These are phyloP conservation scores for Hoplias malabaricus DNA, from an alignment of 2,113 vertebrate species.

Conservation along the genomic window DNA sequence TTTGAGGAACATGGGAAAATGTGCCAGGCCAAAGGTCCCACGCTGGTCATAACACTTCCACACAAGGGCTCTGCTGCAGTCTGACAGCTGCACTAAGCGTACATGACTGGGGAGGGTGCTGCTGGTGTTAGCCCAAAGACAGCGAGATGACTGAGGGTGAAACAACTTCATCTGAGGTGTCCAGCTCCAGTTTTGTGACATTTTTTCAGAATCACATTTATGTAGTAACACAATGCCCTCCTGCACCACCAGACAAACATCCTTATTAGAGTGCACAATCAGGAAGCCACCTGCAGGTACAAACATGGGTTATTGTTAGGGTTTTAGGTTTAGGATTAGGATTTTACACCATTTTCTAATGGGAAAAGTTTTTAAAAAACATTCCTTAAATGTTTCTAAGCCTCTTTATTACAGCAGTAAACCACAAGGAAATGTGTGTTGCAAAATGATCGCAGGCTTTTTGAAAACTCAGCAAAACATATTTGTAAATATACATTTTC, in stretches of 20 bases:
- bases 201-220: constrained; percentile 71
- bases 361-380: no score
- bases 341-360: no score
- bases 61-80: constrained; percentile 73
- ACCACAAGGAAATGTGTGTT: no score
- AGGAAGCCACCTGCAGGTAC: constrained; percentile 81
- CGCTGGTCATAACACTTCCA: constrained; percentile 79
- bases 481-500: no score
- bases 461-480: no score
- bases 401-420: no score
- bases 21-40: constrained; percentile 76
- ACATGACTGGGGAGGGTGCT: constrained; percentile 59
- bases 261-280: constrained; percentile 75
- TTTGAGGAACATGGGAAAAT: constrained; percentile 77
- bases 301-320: not conserved
- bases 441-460: no score
- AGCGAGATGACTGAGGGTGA: constrained; percentile 70
- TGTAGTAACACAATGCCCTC: constrained; percentile 65
- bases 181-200: constrained; percentile 84
- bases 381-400: no score
- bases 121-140: constrained; percentile 73
- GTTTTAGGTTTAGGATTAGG: no score
- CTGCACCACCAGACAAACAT: constrained; percentile 73
- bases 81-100: constrained; percentile 55
- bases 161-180: constrained; percentile 70